Conservation (phyloP, 2,797 vertebrate species). For the Myioborus miniatus region DNA sequence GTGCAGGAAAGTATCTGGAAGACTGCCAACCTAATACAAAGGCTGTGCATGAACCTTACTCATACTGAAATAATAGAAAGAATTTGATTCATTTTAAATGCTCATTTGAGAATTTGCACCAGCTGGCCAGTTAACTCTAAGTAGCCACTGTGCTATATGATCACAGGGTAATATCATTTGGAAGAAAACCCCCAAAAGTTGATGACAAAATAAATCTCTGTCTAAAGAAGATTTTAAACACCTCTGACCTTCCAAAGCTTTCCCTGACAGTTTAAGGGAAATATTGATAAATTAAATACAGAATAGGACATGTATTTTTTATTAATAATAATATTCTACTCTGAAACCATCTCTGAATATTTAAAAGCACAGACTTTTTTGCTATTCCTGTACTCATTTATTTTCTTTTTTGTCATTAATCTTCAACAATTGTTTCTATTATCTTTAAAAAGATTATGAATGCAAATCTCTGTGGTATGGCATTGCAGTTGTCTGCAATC, state of each 20-base stretch:
- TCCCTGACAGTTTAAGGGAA: not conserved
- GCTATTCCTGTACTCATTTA: not conserved
- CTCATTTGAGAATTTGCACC: not conserved
- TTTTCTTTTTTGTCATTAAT: not conserved
- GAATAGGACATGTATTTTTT: not conserved
- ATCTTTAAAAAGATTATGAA: not conserved
- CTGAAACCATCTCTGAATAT: conserved; percentile 6
- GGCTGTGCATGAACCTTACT: not conserved
- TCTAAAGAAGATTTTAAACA: not conserved
- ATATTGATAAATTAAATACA: conserved; percentile 19
- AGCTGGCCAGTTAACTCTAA: not conserved
- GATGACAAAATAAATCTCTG: not conserved
- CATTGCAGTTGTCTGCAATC: not conserved
- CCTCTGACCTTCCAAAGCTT: not conserved
- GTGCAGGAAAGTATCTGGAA: not conserved
- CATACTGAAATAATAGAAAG: not conserved
- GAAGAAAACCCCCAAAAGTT: not conserved
- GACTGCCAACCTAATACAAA: not conserved
- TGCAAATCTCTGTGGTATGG: not conserved
- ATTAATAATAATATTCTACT: not conserved
- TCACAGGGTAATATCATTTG: not conserved
- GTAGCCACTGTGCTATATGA: not conserved
- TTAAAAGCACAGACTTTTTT: not conserved
- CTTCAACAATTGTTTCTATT: not conserved
- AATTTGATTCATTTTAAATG: not conserved